These are phyloP conservation scores for Notothenia coriiceps DNA, from an alignment of 2,113 vertebrate species.

Conservation along the genomic window DNA sequence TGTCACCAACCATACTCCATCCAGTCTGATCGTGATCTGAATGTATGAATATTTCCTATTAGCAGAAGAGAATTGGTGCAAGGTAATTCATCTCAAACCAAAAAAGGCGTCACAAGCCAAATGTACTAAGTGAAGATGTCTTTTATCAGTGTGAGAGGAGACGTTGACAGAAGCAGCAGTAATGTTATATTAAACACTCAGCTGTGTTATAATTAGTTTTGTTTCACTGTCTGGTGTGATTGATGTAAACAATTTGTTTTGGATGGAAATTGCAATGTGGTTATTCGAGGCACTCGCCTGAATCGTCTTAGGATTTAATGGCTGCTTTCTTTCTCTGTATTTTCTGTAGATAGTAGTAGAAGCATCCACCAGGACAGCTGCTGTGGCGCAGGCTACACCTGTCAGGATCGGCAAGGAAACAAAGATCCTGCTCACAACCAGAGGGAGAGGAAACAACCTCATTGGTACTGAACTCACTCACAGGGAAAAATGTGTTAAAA, in stretches of 20 bases:
- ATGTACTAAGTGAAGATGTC: background rate
- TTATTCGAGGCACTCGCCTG: constrained; percentile 14
- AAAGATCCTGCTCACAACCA: constrained; percentile 86
- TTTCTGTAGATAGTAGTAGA: constrained; percentile 83
- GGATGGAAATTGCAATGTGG: constrained; percentile 16
- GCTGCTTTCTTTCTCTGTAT: background rate
- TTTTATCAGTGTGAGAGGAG: background rate
- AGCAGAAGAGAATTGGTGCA: constrained; percentile 9
- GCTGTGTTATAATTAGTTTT: constrained; percentile 35
- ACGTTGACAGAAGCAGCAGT: background rate
- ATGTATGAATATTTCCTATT: constrained; percentile 35
- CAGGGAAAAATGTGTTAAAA: background rate
- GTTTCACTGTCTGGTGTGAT: constrained; percentile 27
- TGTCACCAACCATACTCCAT: background rate
- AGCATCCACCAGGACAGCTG: constrained; percentile 79
- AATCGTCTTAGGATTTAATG: constrained; percentile 7
- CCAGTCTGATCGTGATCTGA: constrained; percentile 13
- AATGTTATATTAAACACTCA: constrained; percentile 4
- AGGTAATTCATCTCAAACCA: constrained; percentile 23
- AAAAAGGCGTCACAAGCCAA: constrained; percentile 18
- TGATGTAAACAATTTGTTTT: constrained; percentile 37
- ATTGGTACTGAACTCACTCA: constrained; percentile 83
- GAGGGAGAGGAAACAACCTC: constrained; percentile 88
- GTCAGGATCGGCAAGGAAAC: constrained; percentile 80
- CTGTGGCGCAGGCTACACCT: constrained; percentile 63